Evolutionary conservation across 2,113 vertebrate genomes (phyloP).

Genomic region (Ictalurus punctatus): DNA sequence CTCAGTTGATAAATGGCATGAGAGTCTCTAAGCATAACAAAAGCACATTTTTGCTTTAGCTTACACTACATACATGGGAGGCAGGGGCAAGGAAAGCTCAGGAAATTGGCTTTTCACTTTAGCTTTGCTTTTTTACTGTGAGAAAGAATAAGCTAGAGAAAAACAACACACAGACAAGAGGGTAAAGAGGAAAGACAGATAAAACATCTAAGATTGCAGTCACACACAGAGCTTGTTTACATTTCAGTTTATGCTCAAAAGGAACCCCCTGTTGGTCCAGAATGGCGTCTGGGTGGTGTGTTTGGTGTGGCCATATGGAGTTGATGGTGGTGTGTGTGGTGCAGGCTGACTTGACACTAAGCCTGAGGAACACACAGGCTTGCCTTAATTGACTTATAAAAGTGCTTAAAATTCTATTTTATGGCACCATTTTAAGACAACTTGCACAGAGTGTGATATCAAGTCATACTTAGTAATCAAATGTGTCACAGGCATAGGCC

Average conservation of each 20-base stretch:
- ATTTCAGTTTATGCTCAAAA: slow-evolving; percentile 12
- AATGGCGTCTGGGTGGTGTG: slow-evolving; percentile 61
- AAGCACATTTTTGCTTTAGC: slow-evolving; percentile 57
- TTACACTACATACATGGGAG: slow-evolving; percentile 61
- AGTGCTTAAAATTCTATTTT: slow-evolving; percentile 68
- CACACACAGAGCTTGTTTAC: slow-evolving; percentile 29
- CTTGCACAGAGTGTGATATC: slow-evolving; percentile 68
- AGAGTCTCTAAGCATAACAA: slow-evolving; percentile 55
- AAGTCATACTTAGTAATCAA: slow-evolving; percentile 69
- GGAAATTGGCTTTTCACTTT: slow-evolving; percentile 67
- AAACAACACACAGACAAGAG: slow-evolving; percentile 58
- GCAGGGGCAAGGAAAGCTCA: slow-evolving; percentile 54
- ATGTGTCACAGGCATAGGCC: slow-evolving; percentile 57
- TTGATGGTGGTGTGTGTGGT: slow-evolving; percentile 52
- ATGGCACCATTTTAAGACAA: slow-evolving; percentile 69
- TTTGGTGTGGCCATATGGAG: slow-evolving; percentile 71
- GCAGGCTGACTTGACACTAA: slow-evolving; percentile 66
- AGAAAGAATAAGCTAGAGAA: neutral
- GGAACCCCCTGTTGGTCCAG: slow-evolving; percentile 7
- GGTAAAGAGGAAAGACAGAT: slow-evolving; percentile 43
- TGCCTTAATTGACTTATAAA: slow-evolving; percentile 76
- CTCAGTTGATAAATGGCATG: slow-evolving; percentile 63
- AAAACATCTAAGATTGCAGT: slow-evolving; percentile 30
- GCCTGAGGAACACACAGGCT: slow-evolving; percentile 57
- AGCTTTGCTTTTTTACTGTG: slow-evolving; percentile 30